A percentile compares a stretch with the other conserved stretches of the same genome.
Conservation (phyloP, 2,888 invertebrate genomes). For the Cetonia aurata region DNA sequence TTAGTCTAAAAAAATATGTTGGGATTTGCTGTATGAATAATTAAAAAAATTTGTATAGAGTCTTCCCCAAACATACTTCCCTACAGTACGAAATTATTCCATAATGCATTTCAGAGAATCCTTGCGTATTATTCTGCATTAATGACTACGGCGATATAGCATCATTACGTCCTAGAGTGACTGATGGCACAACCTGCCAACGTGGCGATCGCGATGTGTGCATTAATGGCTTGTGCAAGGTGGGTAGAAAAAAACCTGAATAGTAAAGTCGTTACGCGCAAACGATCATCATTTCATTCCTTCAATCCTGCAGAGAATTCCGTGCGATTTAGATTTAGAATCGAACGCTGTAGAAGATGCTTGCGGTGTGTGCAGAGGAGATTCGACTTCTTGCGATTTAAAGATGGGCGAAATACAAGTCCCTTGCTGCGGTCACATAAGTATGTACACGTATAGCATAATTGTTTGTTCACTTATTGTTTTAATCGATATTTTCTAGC, state of each 20-base stretch:
- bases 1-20: no score
- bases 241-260: conserved; percentile 52
- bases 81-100: conserved; percentile 13
- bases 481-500: conserved; percentile 39
- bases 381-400: conserved; percentile 69
- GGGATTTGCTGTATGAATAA: no score
- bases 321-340: conserved; percentile 71
- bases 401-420: conserved; percentile 55
- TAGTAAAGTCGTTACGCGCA: neutral
- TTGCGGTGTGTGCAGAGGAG: conserved; percentile 76
- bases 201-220: conserved; percentile 69
- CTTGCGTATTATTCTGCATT: conserved; percentile 61
- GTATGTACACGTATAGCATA: conserved; percentile 35
- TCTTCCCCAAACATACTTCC: no score
- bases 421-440: conserved; percentile 44
- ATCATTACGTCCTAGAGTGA: conserved; percentile 67
- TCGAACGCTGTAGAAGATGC: conserved; percentile 71
- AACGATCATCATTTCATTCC: neutral
- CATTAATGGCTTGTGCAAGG: conserved; percentile 69
- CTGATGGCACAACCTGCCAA: conserved; percentile 70
- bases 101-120: conserved; percentile 58
- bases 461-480: conserved; percentile 10
- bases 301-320: conserved; percentile 64
- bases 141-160: conserved; percentile 61
- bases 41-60: no score